A percentile compares a stretch with the other conserved stretches of the same genome.
Evolutionary conservation across 2,113 vertebrate species (phyloP).

Genomic region (Xiphophorus hellerii): DNA sequence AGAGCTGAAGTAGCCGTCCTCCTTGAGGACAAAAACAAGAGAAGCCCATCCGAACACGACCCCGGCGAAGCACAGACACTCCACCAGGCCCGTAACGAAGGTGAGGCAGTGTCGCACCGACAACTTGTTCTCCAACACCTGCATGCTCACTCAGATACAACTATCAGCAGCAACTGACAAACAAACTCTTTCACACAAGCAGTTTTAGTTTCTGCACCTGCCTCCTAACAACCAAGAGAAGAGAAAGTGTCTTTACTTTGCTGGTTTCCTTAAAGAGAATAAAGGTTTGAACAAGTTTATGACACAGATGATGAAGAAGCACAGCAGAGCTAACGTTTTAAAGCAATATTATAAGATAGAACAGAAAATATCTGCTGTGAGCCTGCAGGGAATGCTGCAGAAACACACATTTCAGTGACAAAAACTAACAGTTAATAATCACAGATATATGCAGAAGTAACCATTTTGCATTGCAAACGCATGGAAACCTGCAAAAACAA

Average conservation of each 20-base stretch:
- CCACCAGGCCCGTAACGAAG: slow-evolving; percentile 85
- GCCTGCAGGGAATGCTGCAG: not conserved
- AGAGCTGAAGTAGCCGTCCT: slow-evolving; percentile 82
- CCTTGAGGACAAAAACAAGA: slow-evolving; percentile 88
- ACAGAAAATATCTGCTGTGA: not conserved
- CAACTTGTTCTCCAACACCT: not conserved
- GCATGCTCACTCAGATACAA: slow-evolving; percentile 56
- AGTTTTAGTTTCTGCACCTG: slow-evolving; percentile 6
- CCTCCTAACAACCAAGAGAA: not conserved
- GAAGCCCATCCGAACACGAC: slow-evolving; percentile 91
- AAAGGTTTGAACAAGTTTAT: not conserved
- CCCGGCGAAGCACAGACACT: slow-evolving; percentile 86
- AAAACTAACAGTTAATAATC: not conserved
- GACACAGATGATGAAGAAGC: not conserved
- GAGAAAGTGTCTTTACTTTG: too few relatives aligned
- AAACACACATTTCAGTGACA: not conserved
- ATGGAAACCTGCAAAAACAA: not conserved
- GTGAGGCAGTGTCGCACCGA: slow-evolving; percentile 77
- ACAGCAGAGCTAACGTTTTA: not conserved
- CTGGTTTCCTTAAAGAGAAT: slow-evolving; percentile 3
- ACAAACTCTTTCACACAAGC: not conserved
- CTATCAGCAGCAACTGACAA: not conserved
- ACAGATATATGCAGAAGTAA: not conserved
- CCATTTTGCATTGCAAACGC: not conserved
- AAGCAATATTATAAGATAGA: not conserved